A percentile compares a stretch with the other conserved stretches of the same genome.
phyloP scores from a whole-genome alignment of 1,140 invertebrate species.

The Zeugodacus cucurbitae region DNA sequence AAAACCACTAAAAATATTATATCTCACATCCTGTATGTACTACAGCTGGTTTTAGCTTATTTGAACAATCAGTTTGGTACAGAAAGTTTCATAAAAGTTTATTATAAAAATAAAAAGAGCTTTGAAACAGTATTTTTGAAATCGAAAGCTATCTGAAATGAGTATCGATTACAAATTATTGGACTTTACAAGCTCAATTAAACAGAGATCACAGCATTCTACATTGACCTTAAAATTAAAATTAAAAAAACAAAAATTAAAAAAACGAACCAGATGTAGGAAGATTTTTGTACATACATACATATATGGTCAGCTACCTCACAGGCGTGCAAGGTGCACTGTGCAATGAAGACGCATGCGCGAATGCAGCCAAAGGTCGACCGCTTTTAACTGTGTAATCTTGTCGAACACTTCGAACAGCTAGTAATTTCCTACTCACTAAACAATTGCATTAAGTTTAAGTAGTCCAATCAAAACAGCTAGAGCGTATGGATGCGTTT shows the following conservation, averaged over 20 bases:
- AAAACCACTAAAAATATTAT: too few species aligned
- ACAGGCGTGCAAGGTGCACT: background rate
- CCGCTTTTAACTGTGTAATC: background rate
- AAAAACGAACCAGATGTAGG: background rate
- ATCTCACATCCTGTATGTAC: too few species aligned
- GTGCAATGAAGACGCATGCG: background rate
- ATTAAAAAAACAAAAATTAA: background rate
- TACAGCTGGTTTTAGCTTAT: too few species aligned
- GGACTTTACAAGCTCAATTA: too few species aligned
- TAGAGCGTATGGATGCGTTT: background rate
- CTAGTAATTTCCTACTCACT: background rate
- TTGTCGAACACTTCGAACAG: background rate
- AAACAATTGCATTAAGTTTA: background rate
- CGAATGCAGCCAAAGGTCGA: background rate
- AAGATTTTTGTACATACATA: background rate
- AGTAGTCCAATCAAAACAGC: slow-evolving; percentile 16
- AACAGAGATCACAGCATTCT: too few species aligned
- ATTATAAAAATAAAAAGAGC: too few species aligned
- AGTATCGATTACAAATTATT: too few species aligned
- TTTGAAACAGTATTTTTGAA: too few species aligned
- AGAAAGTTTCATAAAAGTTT: too few species aligned
- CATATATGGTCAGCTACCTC: background rate
- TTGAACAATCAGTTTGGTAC: too few species aligned
- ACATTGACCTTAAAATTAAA: background rate
- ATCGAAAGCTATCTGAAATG: too few species aligned